These are phyloP conservation scores for Fragum sueziense DNA, from an alignment of 2,888 invertebrate genomes.

Conservation along the genomic window DNA sequence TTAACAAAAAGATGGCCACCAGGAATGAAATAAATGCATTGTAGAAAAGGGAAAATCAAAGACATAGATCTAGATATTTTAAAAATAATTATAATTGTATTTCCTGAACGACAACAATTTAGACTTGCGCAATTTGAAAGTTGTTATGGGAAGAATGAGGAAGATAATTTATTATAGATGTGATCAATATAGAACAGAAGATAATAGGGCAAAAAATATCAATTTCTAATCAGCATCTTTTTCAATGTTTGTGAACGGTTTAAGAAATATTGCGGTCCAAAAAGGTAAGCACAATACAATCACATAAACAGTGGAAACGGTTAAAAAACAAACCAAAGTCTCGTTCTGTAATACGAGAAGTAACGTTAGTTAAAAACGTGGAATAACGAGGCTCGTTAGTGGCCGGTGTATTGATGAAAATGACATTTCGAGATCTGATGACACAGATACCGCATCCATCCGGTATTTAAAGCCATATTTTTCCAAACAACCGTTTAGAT, in stretches of 20 bases:
- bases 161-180: no score
- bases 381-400: conserved; percentile 24
- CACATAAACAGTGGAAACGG: neutral
- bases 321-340: conserved; percentile 12
- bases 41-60: no score
- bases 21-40: no score
- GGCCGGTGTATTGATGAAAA: conserved; percentile 31
- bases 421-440: conserved; percentile 37
- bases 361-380: neutral
- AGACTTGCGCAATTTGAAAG: no score
- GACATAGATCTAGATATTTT: no score
- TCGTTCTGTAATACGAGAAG: conserved; percentile 10
- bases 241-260: neutral
- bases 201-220: no score
- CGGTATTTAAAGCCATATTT: conserved; percentile 37
- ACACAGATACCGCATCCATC: conserved; percentile 26
- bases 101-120: no score
- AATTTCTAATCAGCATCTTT: neutral
- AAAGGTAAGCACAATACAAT: neutral
- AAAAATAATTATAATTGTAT: no score
- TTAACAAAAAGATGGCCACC: no score
- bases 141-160: no score
- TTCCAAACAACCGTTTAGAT: conserved; percentile 26
- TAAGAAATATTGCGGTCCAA: neutral
- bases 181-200: no score